Base-by-base conservation (phyloP, 2,888 invertebrate genomes). In the Synanthedon formicaeformis region DNA sequence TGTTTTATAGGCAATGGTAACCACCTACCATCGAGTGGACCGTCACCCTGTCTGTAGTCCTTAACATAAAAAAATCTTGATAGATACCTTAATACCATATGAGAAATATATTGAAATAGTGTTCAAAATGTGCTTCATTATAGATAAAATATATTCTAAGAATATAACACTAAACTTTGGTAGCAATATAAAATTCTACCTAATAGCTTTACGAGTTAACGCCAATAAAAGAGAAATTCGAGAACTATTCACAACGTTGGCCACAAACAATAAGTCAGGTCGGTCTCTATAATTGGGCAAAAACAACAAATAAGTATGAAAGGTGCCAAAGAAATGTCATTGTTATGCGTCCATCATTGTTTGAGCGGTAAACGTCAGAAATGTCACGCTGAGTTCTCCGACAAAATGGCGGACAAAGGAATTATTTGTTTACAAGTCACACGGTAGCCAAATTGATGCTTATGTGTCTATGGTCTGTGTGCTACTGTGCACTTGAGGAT, bases 271-370 rank as follows among this genome's bases (percentile, higher is more conserved):
- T 70, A 65, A 62, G 61, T 67, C 77, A 81, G 74, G 5, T 23
- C 23, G 5, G 23, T 23, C 23, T 76, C 83, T 65, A 73, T 83
- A 85, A 86, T 85, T 84, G 85, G 82, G 82, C 84, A 84, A 84
- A 81, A 73, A 79, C 79, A 65, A 68, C 75, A 76, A 80, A 76
- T 59, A 56, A 54, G 61, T 64, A 72, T 65, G 69, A 73, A 61
- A 60, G 63, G 64, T 10, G 34, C 8, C 34, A 62, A 71, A 69
- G 66, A 6, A 18, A 48, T 62, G 60, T 58, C 66, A 64, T 68
- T 65, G 63, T 67, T 67, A 58, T 64, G 51, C 56, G 56, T 53
- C 50, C 54, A 50, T 41, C 51, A 50, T 57, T 65, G 63, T 77
- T 77, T 79, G 74, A 80, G 81, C 84, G 84, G 84, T 69, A 73